Conservation (phyloP, 2,888 invertebrate species). For the Anthrax anthrax region DNA sequence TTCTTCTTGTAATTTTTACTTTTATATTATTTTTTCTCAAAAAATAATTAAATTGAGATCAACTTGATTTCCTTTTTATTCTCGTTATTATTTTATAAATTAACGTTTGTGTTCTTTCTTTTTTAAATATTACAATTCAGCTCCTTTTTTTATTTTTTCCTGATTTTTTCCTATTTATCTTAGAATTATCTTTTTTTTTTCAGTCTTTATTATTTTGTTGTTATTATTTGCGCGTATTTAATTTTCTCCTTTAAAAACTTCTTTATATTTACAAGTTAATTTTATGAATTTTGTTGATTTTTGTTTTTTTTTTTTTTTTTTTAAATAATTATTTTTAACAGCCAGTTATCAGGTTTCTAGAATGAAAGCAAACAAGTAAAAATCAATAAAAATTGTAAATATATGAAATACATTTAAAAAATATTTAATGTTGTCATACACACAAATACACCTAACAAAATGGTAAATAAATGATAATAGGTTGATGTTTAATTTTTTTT, state of each 20-base stretch:
- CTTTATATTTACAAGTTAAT: constrained; percentile 2
- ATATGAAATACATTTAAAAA: too few species aligned
- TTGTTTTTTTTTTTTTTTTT: neutral
- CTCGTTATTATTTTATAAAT: constrained; percentile 3
- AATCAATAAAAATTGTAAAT: too few species aligned
- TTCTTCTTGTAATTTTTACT: too few species aligned
- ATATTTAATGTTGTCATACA: too few species aligned
- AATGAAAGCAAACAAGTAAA: too few species aligned
- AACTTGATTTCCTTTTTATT: constrained; percentile 1
- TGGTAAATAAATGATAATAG: too few species aligned
- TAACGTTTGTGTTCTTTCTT: too few species aligned
- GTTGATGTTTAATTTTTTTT: too few species aligned
- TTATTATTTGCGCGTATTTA: constrained; percentile 4
- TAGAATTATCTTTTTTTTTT: neutral
- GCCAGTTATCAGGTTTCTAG: too few species aligned
- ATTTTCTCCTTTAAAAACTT: constrained; percentile 1
- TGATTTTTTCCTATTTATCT: constrained; percentile 1
- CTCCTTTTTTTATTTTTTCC: neutral
- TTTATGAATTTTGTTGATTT: neutral
- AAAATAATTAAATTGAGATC: constrained; percentile 3
- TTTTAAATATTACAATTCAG: constrained; percentile 3
- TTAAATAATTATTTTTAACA: neutral
- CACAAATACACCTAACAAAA: too few species aligned
- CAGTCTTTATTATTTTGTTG: constrained; percentile 4
- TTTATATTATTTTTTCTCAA: too few species aligned